These are phyloP conservation scores for Temnothorax longispinosus DNA, from an alignment of 1,140 invertebrate genomes.

Conservation along the genomic window DNA sequence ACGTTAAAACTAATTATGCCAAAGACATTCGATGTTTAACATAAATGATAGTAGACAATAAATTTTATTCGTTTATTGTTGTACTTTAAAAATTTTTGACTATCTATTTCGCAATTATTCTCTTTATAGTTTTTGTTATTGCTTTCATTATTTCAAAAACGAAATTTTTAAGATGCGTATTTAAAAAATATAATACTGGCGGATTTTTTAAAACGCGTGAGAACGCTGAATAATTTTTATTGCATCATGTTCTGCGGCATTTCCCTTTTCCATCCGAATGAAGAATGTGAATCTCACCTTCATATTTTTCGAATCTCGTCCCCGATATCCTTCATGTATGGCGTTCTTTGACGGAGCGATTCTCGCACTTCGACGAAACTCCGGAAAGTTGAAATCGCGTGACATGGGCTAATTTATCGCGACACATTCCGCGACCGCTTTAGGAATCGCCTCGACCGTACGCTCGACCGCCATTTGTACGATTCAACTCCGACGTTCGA, in stretches of 20 bases:
- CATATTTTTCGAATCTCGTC: constrained; percentile 23
- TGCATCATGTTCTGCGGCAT: not conserved
- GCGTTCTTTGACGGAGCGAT: constrained; percentile 25
- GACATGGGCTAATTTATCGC: constrained; percentile 35
- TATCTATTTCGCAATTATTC: not conserved
- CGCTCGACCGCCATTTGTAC: constrained; percentile 44
- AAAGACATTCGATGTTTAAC: not conserved
- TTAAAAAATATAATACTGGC: not conserved
- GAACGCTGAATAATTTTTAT: not conserved
- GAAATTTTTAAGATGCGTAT: not conserved
- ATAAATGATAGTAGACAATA: not conserved
- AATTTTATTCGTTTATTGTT: not conserved
- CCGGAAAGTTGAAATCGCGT: constrained; percentile 18
- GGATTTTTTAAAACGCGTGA: not conserved
- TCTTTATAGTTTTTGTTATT: not conserved
- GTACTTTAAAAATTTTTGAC: not conserved
- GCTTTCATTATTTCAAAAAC: not conserved
- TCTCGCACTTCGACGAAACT: constrained; percentile 11
- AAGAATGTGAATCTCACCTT: constrained; percentile 18
- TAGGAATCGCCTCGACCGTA: not conserved
- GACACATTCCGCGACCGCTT: constrained; percentile 31
- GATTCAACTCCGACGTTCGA: constrained; percentile 35
- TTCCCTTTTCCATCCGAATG: not conserved
- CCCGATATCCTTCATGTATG: not conserved
- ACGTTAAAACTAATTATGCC: not conserved